Evolutionary conservation across 2,113 vertebrate genomes (phyloP).

Genomic region (Chroicocephalus ridibundus): DNA sequence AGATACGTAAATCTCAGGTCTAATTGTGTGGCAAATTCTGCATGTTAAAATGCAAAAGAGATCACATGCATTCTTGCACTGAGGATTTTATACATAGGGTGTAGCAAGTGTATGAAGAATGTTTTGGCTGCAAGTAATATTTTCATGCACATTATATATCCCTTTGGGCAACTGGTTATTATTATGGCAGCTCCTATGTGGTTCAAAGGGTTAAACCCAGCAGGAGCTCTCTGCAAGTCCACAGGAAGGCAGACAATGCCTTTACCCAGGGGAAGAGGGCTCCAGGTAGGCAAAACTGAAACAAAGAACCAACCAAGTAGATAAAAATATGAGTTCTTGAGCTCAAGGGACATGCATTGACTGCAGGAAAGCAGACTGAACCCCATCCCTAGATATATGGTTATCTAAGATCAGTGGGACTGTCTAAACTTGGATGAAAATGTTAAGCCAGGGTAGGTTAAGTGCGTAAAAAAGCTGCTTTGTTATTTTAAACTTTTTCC

Average conservation of each 20-base stretch:
- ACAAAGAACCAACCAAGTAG: background rate
- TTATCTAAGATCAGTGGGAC: background rate
- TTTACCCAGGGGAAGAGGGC: background rate
- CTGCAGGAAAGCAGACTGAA: background rate
- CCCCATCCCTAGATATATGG: background rate
- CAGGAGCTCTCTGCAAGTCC: background rate
- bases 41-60: constrained; percentile 2
- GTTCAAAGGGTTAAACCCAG: background rate
- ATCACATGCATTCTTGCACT: background rate
- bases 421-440: background rate
- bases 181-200: background rate
- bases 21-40: constrained; percentile 21
- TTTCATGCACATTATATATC: background rate
- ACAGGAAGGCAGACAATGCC: background rate
- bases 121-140: background rate
- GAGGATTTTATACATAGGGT: background rate
- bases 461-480: background rate
- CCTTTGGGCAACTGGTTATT: background rate
- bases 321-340: background rate
- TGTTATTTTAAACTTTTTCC: background rate
- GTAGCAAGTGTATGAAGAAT: background rate
- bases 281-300: background rate
- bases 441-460: background rate
- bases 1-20: constrained; percentile 24
- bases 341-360: background rate